Evolutionary conservation across 2,888 invertebrate species (phyloP).

Genomic region (Camptogramma bilineatum): DNA sequence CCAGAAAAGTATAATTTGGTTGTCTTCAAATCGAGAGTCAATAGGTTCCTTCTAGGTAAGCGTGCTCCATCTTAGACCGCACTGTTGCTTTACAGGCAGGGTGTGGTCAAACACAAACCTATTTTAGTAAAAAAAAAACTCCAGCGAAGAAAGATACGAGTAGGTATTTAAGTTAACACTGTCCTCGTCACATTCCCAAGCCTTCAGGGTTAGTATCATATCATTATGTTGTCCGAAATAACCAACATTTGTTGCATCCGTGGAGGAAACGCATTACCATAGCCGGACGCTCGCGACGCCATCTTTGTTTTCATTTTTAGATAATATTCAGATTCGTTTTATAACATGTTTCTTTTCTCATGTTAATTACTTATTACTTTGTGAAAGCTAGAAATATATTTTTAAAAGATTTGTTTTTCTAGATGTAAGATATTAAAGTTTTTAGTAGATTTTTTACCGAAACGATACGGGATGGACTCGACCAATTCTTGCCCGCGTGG

Average conservation of each 20-base stretch:
- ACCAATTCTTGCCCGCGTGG: too few species aligned
- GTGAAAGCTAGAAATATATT: neutral
- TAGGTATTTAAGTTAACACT: neutral
- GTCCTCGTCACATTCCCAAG: neutral
- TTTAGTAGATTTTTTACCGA: too few species aligned
- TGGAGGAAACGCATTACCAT: slow-evolving; percentile 69
- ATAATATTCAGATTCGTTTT: neutral
- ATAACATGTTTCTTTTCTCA: neutral
- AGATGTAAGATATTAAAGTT: too few species aligned
- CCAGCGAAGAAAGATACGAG: neutral
- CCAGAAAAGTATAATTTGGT: too few species aligned
- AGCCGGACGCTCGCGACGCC: slow-evolving; percentile 77
- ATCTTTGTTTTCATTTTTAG: slow-evolving; percentile 58
- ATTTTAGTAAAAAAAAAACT: too few species aligned
- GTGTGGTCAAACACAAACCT: too few species aligned
- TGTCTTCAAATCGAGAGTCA: too few species aligned
- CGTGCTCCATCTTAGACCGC: too few species aligned
- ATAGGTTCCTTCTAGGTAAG: too few species aligned
- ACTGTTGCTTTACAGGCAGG: too few species aligned
- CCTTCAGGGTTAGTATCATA: slow-evolving; percentile 7
- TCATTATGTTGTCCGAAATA: slow-evolving; percentile 29
- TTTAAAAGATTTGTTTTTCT: too few species aligned
- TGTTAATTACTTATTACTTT: neutral
- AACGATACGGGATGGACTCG: too few species aligned
- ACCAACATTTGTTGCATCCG: slow-evolving; percentile 33